A percentile compares a stretch with the other conserved stretches of the same genome.
Evolutionary conservation across 2,888 invertebrate species (phyloP).

Genomic region (Eucera pruinosa): DNA sequence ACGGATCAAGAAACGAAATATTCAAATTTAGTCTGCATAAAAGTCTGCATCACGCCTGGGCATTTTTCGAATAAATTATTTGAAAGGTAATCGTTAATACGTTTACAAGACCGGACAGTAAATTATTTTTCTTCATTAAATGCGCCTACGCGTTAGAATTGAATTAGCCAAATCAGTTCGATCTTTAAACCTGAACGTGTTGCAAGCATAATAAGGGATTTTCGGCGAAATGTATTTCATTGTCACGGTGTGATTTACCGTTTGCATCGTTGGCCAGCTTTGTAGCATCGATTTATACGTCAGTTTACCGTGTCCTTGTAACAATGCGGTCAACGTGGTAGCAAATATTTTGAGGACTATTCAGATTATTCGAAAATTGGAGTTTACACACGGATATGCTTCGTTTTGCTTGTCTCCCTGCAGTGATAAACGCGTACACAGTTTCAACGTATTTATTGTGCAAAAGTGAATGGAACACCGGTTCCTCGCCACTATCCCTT

Average conservation of each 20-base stretch:
- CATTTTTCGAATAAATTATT: too few species aligned
- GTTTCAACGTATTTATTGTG: background rate
- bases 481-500: too few species aligned
- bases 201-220: background rate
- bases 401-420: background rate
- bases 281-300: conserved; percentile 17
- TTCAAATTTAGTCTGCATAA: too few species aligned
- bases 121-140: too few species aligned
- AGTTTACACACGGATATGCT: conserved; percentile 9
- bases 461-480: conserved; percentile 6
- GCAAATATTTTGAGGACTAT: conserved; percentile 18
- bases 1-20: too few species aligned
- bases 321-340: background rate
- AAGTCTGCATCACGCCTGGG: too few species aligned
- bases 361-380: conserved; percentile 28
- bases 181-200: background rate
- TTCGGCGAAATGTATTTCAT: background rate
- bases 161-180: background rate
- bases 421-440: too few species aligned
- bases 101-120: too few species aligned
- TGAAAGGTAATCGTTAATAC: too few species aligned
- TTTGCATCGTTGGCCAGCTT: background rate
- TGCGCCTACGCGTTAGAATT: too few species aligned
- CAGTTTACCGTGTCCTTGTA: background rate
- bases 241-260: conserved; percentile 7